These are phyloP conservation scores for Catalaphyllia jardinei DNA, from an alignment of 64 coral and sea anemone species.

Conservation along the genomic window DNA sequence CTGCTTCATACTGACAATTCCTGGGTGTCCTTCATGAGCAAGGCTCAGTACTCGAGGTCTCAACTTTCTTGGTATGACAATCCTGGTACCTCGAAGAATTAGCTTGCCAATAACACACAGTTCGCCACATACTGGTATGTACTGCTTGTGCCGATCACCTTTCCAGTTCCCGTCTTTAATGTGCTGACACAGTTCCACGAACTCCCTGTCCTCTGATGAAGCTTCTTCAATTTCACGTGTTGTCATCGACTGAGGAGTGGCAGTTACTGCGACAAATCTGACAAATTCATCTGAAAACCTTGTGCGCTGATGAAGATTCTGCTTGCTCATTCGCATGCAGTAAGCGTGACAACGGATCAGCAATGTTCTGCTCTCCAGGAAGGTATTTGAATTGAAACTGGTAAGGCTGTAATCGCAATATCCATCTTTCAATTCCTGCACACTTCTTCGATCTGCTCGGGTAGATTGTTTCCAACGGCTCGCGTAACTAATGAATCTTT, in stretches of 20 bases:
- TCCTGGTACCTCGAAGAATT: conserved; percentile 10
- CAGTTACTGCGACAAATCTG: neutral
- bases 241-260: neutral
- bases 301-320: neutral
- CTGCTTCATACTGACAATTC: conserved; percentile 19
- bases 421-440: conserved; percentile 44
- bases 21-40: conserved; percentile 9
- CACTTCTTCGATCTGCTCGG: neutral
- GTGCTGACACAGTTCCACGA: too few species aligned
- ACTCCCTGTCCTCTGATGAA: too few species aligned
- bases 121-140: conserved; percentile 11
- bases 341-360: neutral
- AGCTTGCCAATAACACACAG: conserved; percentile 14
- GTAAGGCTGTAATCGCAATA: neutral
- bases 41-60: neutral
- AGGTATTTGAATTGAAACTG: neutral
- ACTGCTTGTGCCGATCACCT: neutral
- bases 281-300: neutral
- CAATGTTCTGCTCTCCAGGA: conserved; percentile 15
- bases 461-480: neutral
- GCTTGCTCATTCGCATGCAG: neutral
- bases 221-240: too few species aligned
- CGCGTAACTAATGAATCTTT: neutral
- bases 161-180: too few species aligned
- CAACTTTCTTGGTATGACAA: conserved; percentile 11